A percentile compares a stretch with the other conserved stretches of the same genome.
Evolutionary conservation across 2,797 vertebrate genomes (phyloP).

Genomic region (Brotula barbata): DNA sequence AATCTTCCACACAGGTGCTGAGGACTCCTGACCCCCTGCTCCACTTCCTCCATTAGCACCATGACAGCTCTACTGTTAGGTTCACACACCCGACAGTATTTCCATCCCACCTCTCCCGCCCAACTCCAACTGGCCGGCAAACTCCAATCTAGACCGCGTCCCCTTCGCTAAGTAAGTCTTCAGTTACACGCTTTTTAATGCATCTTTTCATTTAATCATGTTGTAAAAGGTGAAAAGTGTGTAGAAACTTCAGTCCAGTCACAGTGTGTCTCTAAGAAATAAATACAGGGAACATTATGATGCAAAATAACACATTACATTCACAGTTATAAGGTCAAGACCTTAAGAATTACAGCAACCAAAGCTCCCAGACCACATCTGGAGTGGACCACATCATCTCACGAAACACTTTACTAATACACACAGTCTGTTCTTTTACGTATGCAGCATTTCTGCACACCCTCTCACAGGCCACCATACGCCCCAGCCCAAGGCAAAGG

Average conservation of each 20-base stretch:
- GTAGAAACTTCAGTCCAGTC: too few species aligned
- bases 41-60: conserved; percentile 74
- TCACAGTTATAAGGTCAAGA: conserved; percentile 40
- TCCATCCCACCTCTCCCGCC: conserved; percentile 65
- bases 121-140: conserved; percentile 33
- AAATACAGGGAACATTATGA: too few species aligned
- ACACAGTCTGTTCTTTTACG: conserved; percentile 60
- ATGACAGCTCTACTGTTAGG: conserved; percentile 72
- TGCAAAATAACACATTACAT: neutral
- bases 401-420: conserved; percentile 42
- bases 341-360: conserved; percentile 51
- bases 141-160: conserved; percentile 31
- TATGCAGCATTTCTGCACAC: conserved; percentile 67
- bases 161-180: conserved; percentile 45
- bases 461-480: conserved; percentile 63
- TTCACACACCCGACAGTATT: conserved; percentile 63
- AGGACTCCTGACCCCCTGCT: conserved; percentile 75
- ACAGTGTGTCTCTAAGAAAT: too few species aligned
- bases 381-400: conserved; percentile 36
- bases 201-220: conserved; percentile 26
- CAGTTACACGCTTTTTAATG: conserved; percentile 40
- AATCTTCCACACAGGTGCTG: conserved; percentile 77
- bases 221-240: too few species aligned
- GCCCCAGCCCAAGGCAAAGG: conserved; percentile 69
- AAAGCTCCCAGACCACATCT: conserved; percentile 56